These are phyloP conservation scores for Noctua janthina DNA, from an alignment of 2,888 invertebrate genomes.

Conservation along the genomic window DNA sequence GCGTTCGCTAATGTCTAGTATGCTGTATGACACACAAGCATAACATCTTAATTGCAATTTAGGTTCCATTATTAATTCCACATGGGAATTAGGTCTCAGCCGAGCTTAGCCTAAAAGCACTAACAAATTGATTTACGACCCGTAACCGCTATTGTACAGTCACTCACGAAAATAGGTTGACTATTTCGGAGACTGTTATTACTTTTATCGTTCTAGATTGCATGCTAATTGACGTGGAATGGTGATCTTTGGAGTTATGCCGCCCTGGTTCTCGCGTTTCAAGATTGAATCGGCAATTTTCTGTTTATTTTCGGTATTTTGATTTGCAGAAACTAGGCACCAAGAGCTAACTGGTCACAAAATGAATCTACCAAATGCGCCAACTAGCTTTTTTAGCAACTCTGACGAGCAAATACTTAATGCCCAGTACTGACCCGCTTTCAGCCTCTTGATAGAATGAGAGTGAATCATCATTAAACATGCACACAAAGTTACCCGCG, in stretches of 20 bases:
- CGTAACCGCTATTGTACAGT: constrained; percentile 62
- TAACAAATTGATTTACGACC: constrained; percentile 73
- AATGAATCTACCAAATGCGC: not conserved
- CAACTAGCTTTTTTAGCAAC: not conserved
- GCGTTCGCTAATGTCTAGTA: constrained; percentile 45
- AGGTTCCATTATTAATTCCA: constrained; percentile 70
- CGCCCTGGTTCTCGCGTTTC: constrained; percentile 41
- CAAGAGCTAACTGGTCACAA: no score
- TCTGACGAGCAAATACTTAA: constrained; percentile 14
- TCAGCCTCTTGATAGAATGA: constrained; percentile 9
- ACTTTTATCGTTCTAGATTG: constrained; percentile 57
- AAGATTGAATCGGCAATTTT: not conserved
- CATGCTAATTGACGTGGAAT: constrained; percentile 43
- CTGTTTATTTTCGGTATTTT: not conserved
- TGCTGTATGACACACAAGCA: constrained; percentile 47
- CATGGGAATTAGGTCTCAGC: constrained; percentile 76
- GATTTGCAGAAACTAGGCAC: not conserved
- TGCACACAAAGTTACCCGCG: constrained; percentile 7
- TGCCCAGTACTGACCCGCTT: constrained; percentile 20
- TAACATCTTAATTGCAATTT: constrained; percentile 72
- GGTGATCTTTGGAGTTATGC: constrained; percentile 43
- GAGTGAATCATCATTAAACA: constrained; percentile 27
- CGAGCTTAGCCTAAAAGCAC: constrained; percentile 69
- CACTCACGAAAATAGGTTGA: constrained; percentile 69
- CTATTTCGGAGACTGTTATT: constrained; percentile 54